phyloP scores from a whole-genome alignment of 2,888 invertebrate genomes.

The Erebia epiphron region DNA sequence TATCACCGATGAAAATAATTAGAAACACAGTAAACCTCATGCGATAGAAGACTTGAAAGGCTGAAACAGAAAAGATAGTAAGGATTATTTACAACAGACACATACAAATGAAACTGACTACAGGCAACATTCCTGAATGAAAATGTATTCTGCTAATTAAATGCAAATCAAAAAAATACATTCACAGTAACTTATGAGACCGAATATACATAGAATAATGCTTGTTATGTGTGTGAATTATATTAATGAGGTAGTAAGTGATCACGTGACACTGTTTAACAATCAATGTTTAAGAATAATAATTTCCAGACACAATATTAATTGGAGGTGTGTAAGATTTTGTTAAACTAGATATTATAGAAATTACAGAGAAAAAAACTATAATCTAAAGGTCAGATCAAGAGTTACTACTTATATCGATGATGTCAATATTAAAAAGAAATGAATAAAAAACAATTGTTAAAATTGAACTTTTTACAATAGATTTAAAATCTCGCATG shows the following conservation, averaged over 20 bases:
- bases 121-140: not conserved
- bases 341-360: not conserved
- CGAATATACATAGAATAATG: not conserved
- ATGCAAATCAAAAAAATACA: slow-evolving; percentile 2
- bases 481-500: not conserved
- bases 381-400: not conserved
- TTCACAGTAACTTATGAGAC: not conserved
- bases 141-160: not conserved
- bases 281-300: not conserved
- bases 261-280: too few relatives aligned
- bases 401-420: not conserved
- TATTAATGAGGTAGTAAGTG: not conserved
- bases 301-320: not conserved
- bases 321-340: not conserved
- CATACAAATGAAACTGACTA: slow-evolving; percentile 19
- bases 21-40: slow-evolving; percentile 64
- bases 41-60: slow-evolving; percentile 77
- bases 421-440: not conserved
- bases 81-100: slow-evolving; percentile 67
- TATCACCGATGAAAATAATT: slow-evolving; percentile 58
- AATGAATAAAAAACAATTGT: not conserved
- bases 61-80: slow-evolving; percentile 80
- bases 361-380: not conserved
- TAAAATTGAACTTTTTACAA: not conserved
- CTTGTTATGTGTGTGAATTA: not conserved